These are phyloP conservation scores for Nibea coibor DNA, from an alignment of 2,113 vertebrate genomes.

Conservation along the genomic window DNA sequence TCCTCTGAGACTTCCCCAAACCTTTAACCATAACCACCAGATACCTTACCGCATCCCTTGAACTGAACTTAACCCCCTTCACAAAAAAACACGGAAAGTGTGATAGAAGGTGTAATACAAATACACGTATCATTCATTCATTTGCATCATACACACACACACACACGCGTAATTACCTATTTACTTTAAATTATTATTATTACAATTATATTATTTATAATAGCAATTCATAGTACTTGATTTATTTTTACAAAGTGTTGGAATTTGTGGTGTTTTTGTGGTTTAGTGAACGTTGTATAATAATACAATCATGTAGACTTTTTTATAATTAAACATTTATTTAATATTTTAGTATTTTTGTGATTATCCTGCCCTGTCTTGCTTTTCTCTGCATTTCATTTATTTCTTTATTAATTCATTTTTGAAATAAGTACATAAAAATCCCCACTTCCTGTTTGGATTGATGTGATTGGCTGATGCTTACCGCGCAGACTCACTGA, in stretches of 20 bases:
- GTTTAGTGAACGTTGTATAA: background rate
- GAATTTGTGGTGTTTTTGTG: background rate
- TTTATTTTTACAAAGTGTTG: background rate
- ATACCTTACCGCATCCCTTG: background rate
- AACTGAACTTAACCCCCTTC: too few species aligned
- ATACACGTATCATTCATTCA: background rate
- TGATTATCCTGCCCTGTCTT: background rate
- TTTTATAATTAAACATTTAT: too few species aligned
- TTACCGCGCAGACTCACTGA: constrained; percentile 42
- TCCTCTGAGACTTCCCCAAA: background rate
- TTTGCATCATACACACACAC: too few species aligned
- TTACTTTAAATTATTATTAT: too few species aligned
- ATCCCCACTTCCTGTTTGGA: constrained; percentile 22
- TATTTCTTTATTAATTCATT: background rate
- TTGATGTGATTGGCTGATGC: constrained; percentile 60
- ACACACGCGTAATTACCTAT: too few species aligned
- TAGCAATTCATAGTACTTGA: background rate
- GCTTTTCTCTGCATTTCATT: background rate
- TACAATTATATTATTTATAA: too few species aligned
- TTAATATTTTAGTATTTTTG: background rate
- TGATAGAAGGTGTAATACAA: background rate
- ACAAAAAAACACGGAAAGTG: background rate
- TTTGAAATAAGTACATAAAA: background rate
- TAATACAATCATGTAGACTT: background rate
- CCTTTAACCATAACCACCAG: background rate